Evolutionary conservation across 2,888 invertebrate genomes (phyloP).

Genomic region (Phania funesta): DNA sequence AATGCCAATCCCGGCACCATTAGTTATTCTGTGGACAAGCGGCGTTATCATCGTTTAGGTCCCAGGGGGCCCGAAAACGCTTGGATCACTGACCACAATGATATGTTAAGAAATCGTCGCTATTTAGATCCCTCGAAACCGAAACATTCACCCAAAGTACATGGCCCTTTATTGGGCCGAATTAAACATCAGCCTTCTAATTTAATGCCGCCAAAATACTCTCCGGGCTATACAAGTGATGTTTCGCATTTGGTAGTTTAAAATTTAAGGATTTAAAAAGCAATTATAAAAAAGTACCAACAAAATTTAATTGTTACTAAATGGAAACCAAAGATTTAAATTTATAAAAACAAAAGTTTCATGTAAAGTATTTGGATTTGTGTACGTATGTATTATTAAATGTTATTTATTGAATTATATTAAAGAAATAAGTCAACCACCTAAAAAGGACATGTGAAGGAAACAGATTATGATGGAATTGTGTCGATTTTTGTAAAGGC

Average conservation of each 20-base stretch:
- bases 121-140: slow-evolving; percentile 80
- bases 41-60: slow-evolving; percentile 79
- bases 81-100: slow-evolving; percentile 84
- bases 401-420: too few species aligned
- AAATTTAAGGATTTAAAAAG: slow-evolving; percentile 60
- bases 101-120: slow-evolving; percentile 84
- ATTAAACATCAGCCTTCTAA: slow-evolving; percentile 77
- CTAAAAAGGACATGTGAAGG: too few species aligned
- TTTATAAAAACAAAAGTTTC: too few species aligned
- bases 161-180: slow-evolving; percentile 73
- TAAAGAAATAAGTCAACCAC: too few species aligned
- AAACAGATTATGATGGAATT: too few species aligned
- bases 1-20: slow-evolving; percentile 85
- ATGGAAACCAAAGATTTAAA: slow-evolving; percentile 15
- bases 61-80: slow-evolving; percentile 84
- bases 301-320: slow-evolving; percentile 9
- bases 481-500: too few species aligned
- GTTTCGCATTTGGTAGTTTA: slow-evolving; percentile 90
- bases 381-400: too few species aligned
- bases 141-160: slow-evolving; percentile 69
- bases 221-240: slow-evolving; percentile 89
- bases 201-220: slow-evolving; percentile 84
- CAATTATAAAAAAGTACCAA: not conserved
- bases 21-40: slow-evolving; percentile 89
- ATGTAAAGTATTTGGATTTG: too few species aligned